Percentiles rank a stretch among this genome's conserved stretches.
Conservation (phyloP, 2,888 invertebrate genomes). For the Oscheius sp. region DNA sequence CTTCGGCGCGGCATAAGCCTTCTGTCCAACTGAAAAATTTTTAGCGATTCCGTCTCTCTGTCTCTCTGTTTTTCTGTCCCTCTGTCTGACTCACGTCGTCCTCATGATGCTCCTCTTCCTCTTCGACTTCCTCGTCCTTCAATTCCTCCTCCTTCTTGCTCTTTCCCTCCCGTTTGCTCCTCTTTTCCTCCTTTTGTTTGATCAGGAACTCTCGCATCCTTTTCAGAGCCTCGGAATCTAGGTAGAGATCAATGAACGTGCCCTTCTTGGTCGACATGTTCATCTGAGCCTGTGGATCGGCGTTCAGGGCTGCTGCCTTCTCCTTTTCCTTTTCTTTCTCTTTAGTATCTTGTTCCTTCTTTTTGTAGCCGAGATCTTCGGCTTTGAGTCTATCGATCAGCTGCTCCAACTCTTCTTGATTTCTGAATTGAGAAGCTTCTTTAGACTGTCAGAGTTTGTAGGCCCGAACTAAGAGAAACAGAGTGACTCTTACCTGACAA, state of each 20-base stretch:
- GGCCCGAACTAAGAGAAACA: not conserved
- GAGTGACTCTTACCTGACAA: constrained; percentile 50
- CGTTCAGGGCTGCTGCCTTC: constrained; percentile 31
- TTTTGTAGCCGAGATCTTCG: constrained; percentile 59
- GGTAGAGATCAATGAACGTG: constrained; percentile 58
- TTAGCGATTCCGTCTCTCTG: too few species aligned
- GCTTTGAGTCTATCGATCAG: constrained; percentile 78
- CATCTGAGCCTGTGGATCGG: constrained; percentile 42
- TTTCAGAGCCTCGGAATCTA: constrained; percentile 60
- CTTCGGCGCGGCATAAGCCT: constrained; percentile 67
- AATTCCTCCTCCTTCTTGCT: constrained; percentile 44
- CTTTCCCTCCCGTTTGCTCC: constrained; percentile 61
- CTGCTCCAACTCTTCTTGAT: constrained; percentile 84
- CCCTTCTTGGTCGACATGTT: constrained; percentile 56
- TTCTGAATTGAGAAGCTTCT: constrained; percentile 75
- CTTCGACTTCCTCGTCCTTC: constrained; percentile 42
- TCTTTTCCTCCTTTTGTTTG: constrained; percentile 75
- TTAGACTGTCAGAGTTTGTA: not conserved
- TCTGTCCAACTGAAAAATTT: constrained; percentile 52
- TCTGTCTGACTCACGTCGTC: constrained; percentile 16
- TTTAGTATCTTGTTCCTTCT: constrained; percentile 55
- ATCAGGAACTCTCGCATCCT: constrained; percentile 81
- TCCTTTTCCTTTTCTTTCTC: constrained; percentile 37
- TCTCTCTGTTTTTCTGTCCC: too few species aligned
- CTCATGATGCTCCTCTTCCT: constrained; percentile 38